phyloP scores from a whole-genome alignment of 2,888 invertebrate species.

The Griposia aprilina region DNA sequence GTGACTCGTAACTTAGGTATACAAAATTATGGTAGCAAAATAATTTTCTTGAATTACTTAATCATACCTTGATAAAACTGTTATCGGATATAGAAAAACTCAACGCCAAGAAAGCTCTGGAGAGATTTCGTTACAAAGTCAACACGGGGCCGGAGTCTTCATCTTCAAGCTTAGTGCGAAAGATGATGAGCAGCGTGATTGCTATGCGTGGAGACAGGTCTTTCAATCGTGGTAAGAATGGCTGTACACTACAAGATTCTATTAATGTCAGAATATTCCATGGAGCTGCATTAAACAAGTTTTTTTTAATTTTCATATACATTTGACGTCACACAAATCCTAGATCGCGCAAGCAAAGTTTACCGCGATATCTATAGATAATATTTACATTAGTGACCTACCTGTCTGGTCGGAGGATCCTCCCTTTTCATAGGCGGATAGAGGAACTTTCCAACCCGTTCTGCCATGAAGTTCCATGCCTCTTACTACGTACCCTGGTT shows the following conservation, averaged over 20 bases:
- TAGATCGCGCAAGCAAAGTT: background rate
- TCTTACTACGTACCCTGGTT: background rate
- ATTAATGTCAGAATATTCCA: background rate
- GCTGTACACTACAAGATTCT: background rate
- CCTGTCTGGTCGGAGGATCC: background rate
- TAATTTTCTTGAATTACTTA: background rate
- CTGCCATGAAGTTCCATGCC: background rate
- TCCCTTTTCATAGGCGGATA: background rate
- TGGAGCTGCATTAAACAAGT: too few relatives aligned
- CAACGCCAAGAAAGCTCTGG: slow-evolving; percentile 28
- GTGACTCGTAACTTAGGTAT: too few relatives aligned
- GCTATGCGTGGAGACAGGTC: background rate
- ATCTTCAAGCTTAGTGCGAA: slow-evolving; percentile 22
- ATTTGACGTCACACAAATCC: too few relatives aligned
- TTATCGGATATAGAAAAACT: slow-evolving; percentile 37
- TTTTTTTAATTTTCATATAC: background rate
- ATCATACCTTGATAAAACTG: background rate
- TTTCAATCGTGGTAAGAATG: slow-evolving; percentile 27
- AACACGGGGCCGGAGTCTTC: slow-evolving; percentile 6
- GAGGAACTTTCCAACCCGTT: background rate
- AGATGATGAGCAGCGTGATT: slow-evolving; percentile 23
- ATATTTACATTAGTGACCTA: background rate
- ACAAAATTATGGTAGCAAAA: background rate
- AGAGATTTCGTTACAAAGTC: slow-evolving; percentile 43
- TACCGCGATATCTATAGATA: background rate